These are phyloP conservation scores for Mylabris sibirica DNA, from an alignment of 2,888 invertebrate genomes.

Conservation along the genomic window DNA sequence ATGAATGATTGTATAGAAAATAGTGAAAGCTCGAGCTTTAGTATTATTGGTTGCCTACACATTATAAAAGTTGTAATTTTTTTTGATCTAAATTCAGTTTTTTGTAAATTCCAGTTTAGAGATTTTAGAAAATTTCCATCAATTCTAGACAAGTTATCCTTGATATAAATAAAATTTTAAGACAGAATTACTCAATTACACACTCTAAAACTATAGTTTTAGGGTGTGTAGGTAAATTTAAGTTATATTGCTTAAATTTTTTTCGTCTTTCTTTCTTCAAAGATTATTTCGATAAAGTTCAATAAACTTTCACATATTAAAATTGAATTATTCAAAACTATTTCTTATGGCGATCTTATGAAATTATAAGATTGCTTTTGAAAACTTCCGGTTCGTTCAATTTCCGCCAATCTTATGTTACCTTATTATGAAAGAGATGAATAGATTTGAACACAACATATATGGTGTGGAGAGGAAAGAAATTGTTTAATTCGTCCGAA, in stretches of 20 bases:
- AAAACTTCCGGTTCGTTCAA: not conserved
- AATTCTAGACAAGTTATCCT: constrained; percentile 1
- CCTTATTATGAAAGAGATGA: not conserved
- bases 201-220: not conserved
- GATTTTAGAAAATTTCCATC: not conserved
- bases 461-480: not conserved
- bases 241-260: not conserved
- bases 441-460: not conserved
- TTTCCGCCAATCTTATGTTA: not conserved
- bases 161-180: not conserved
- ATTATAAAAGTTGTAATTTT: not conserved
- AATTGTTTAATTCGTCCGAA: not conserved
- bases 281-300: not conserved
- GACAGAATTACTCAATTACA: not conserved
- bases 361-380: not conserved
- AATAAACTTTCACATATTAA: not conserved
- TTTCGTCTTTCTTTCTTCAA: not conserved
- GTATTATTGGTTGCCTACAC: constrained; percentile 29
- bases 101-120: no score
- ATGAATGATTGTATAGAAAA: not conserved
- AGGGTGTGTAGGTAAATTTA: no score
- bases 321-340: not conserved
- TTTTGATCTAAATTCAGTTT: not conserved
- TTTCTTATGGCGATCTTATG: not conserved
- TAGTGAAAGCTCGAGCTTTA: constrained; percentile 3